Conservation (phyloP, 1,140 invertebrate genomes). For the Drosophila sproati region DNA sequence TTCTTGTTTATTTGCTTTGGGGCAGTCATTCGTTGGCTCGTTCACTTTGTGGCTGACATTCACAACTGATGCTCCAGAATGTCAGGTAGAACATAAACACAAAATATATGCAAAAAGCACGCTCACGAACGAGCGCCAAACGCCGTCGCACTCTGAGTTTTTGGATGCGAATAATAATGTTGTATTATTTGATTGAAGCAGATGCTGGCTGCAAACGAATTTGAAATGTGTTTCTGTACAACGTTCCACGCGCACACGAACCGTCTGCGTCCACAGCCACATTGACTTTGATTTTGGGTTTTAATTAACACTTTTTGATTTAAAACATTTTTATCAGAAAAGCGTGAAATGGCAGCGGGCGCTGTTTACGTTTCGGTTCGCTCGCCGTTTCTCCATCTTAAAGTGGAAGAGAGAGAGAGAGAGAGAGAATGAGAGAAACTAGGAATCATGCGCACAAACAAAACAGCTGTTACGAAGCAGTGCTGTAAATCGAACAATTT, state of each 20-base stretch:
- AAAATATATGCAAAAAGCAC: conserved; percentile 54
- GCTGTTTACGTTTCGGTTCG: conserved; percentile 77
- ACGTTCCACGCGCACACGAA: conserved; percentile 69
- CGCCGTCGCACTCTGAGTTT: conserved; percentile 46
- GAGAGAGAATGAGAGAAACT: conserved; percentile 23
- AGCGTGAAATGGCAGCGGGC: conserved; percentile 75
- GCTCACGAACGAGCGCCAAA: conserved; percentile 58
- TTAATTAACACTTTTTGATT: conserved; percentile 81
- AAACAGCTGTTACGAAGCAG: conserved; percentile 37
- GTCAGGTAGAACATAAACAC: conserved; percentile 66
- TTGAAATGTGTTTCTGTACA: conserved; percentile 17
- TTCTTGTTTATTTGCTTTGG: conserved; percentile 80
- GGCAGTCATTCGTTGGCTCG: conserved; percentile 63
- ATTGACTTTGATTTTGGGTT: conserved; percentile 80
- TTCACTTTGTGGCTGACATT: conserved; percentile 70
- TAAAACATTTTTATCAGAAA: conserved; percentile 81
- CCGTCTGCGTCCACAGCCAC: conserved; percentile 70
- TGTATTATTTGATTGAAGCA: conserved; percentile 38
- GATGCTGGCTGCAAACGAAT: conserved; percentile 41
- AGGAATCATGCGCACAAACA: conserved; percentile 43
- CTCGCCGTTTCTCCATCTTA: conserved; percentile 31
- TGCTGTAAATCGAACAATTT: conserved; percentile 25
- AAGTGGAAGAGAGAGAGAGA: conserved; percentile 27
- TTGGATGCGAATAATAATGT: conserved; percentile 15
- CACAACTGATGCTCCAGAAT: conserved; percentile 62